Evolutionary conservation across 2,888 invertebrate genomes (phyloP), one percentile per base, ranked within the genome.

Genomic region (Drosophila meridiana): DNA sequence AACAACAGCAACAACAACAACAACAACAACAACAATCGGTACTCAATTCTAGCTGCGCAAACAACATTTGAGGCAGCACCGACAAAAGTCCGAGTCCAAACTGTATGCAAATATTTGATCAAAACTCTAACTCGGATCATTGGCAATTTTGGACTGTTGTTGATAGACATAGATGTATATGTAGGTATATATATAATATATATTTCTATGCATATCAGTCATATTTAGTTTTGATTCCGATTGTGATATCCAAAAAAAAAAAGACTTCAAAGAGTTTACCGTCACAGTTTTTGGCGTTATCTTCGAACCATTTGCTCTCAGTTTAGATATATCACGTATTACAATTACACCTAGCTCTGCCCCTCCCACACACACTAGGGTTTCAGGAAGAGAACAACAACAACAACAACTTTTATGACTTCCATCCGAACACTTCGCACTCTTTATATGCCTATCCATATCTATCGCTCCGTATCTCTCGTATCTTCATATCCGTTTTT

Each of bases 401-500:
- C 30, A 32, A 32, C 55, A 48, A 11, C 13, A 34, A 43, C 48
- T 64, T 77, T 80, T 80, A 80, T 69, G 64, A 74, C 79, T 80
- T 71, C 68, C 71, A 80, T 59, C 74, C 73, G 68, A 66, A 77
- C 75, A 58, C 69, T 75, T 74, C 74, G 67, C 71, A 63, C 67
- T 73, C 67, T 70, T 75, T 80, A 66, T 80, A 66, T 65, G 60
- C 47, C 50, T 56, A 30, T 14, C 26, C 62, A 43, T 57, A 68
- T 70, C 69, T 58, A 28, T 50, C 38, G 58, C 47, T 53, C 64
- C 66, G 48, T 82, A 80, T 83, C 87, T 83, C 87, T 83, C 9
- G 57, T 86, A 78, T 73, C 71, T 80, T 77, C 78, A 79, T 90
- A 87, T 89, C 80, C 87, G 81, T 90, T 90, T 90, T 89, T 89